Base-by-base conservation (phyloP, 2,888 invertebrate species). In the Corbicula japonica region DNA sequence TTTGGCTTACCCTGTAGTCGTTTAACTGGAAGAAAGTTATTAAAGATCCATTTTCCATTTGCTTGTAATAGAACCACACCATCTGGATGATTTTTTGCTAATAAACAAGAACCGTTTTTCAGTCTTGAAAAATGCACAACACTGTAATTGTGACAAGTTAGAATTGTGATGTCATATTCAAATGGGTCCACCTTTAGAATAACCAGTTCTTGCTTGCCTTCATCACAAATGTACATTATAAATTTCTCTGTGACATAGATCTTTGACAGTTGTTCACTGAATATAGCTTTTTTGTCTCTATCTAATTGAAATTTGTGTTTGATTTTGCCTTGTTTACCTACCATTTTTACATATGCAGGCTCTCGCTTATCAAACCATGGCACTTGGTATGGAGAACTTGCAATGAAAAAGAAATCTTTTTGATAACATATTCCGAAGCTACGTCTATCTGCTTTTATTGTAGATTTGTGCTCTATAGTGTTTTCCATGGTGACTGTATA, bases 141-240 rank as follows among this genome's bases (percentile, higher is more conserved):
- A 30, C 12, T 8, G 21, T 46, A 58, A 38, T 69, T 69, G 44
- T 69, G 68, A 32, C 46, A 1, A 38, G 32, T 58, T 15, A 58
- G 15, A 54, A 35, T 18, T 23, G 54, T 30, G 15, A 54, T 34
- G 18, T 34, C 26, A 10, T 41, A 18, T 8, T 34, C 48, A 18
- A 41, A 26, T 28, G 52, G 18, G n/a, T 54, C 54, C 4, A n/a
- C 41, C 34, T 66, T 26, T 2, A 58, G 46, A 10, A 46, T 23
- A 6, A 26, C 21, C 15, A 66, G 2, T 18, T 66, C 23, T n/a
- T 44, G 26, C 15, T 18, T 44, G 5, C n/a, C 46, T 26, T 28
- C 28, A 44, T 69, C 58, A 18, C 44, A 46, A 32, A 69, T 41
- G 41, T 46, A 58, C 46, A 69, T 69, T 23, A 32, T 41, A 23